Conservation (phyloP, 2,113 vertebrate genomes). For the Micronycteris hirsuta region DNA sequence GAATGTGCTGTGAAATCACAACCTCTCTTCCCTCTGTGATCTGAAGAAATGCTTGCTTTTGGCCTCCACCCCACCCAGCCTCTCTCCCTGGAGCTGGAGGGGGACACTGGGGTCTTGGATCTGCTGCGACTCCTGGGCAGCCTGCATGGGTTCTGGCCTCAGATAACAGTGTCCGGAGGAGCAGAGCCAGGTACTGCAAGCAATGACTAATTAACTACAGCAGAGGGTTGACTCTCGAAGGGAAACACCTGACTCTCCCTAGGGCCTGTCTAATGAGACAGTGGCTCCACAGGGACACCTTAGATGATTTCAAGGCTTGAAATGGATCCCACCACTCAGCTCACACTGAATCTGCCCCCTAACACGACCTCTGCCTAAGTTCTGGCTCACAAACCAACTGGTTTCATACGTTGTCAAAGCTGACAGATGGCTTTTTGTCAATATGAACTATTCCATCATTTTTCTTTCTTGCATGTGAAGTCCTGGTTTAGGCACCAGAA, state of each 20-base stretch:
- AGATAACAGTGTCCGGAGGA: background rate
- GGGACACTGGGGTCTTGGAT: background rate
- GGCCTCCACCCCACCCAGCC: background rate
- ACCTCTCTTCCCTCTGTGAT: background rate
- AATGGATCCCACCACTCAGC: background rate
- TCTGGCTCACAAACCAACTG: background rate
- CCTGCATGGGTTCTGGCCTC: background rate
- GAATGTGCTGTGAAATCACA: background rate
- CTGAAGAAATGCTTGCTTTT: background rate
- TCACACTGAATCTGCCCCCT: background rate
- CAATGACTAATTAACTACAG: constrained; percentile 35
- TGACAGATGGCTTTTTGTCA: background rate
- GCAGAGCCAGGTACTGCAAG: constrained; percentile 15
- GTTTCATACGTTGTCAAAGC: background rate
- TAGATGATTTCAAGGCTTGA: background rate
- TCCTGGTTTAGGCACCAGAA: background rate
- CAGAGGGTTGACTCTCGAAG: constrained; percentile 3
- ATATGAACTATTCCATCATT: background rate
- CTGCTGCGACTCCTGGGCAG: background rate
- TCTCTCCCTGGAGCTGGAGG: background rate
- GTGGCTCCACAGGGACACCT: background rate
- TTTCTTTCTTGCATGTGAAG: background rate
- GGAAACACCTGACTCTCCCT: background rate
- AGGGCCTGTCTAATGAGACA: background rate
- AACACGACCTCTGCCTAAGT: background rate